Conservation (phyloP, 2,797 vertebrate genomes). For the Poliocrania exsul region DNA sequence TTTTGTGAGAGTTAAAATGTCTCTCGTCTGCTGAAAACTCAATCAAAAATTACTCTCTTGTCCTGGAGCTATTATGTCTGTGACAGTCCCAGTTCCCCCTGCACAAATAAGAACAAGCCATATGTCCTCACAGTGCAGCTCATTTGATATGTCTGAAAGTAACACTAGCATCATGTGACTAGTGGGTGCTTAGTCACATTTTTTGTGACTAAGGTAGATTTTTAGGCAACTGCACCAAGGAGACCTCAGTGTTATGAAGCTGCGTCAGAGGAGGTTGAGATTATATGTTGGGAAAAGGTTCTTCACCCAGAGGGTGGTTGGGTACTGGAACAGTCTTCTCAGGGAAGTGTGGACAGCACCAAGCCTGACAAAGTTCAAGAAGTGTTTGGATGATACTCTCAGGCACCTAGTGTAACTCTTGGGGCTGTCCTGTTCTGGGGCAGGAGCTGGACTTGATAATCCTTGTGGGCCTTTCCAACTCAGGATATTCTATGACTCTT, state of each 20-base stretch:
- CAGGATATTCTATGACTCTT: neutral
- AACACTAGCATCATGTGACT: neutral
- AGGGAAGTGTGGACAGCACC: neutral
- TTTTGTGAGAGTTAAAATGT: neutral
- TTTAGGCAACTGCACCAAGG: neutral
- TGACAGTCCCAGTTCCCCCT: neutral
- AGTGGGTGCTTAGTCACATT: neutral
- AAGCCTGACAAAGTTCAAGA: neutral
- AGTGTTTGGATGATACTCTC: fast-evolving
- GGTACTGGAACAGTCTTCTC: neutral
- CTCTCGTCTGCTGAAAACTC: neutral
- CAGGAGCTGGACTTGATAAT: neutral
- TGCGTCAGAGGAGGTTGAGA: neutral
- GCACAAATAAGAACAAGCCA: neutral
- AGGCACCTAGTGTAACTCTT: neutral
- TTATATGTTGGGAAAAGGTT: neutral
- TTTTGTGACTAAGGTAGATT: no score
- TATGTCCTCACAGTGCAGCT: neutral
- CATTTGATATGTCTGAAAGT: neutral
- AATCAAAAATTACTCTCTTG: neutral
- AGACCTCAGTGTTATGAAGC: neutral
- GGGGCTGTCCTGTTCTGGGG: neutral
- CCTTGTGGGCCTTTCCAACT: neutral
- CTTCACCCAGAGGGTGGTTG: fast-evolving
- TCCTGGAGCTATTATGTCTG: neutral